Evolutionary conservation across 1,140 invertebrate genomes (phyloP).

Genomic region (Batillaria attramentaria): DNA sequence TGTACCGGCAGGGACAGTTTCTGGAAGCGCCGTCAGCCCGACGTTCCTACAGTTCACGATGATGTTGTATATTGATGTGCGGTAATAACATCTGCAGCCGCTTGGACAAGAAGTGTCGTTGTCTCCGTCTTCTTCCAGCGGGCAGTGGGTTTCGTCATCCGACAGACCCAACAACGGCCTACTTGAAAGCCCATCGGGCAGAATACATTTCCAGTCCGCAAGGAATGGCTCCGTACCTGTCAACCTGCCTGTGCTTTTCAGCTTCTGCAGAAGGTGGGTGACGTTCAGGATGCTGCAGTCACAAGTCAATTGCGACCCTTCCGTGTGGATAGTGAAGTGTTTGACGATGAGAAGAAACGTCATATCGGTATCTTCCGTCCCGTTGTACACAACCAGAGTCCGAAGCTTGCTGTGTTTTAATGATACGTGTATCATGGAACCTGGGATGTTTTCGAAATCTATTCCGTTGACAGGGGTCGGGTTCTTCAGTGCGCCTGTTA

Average conservation of each 20-base stretch:
- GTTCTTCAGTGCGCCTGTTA: conserved; percentile 36
- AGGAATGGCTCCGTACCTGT: conserved; percentile 49
- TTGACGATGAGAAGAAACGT: conserved; percentile 32
- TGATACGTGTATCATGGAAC: conserved; percentile 37
- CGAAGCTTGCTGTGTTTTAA: conserved; percentile 40
- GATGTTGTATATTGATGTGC: conserved; percentile 36
- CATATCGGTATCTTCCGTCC: conserved; percentile 12
- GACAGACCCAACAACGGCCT: conserved; percentile 33
- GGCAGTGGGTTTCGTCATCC: conserved; percentile 52
- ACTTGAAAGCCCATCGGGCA: conserved; percentile 38
- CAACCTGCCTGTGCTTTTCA: conserved; percentile 15
- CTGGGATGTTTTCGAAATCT: conserved; percentile 26
- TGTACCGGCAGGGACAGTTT: conserved; percentile 34
- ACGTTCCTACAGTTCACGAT: conserved; percentile 52
- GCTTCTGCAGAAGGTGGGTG: conserved; percentile 31
- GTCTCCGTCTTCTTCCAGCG: not conserved
- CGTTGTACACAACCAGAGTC: conserved; percentile 26
- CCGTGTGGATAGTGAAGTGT: conserved; percentile 47
- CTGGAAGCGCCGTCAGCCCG: conserved; percentile 35
- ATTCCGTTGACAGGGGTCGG: conserved; percentile 34
- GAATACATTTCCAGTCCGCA: conserved; percentile 47
- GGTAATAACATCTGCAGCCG: conserved; percentile 45
- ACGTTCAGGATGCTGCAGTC: conserved; percentile 49
- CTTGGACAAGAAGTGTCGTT: conserved; percentile 32
- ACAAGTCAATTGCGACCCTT: conserved; percentile 47